Percentiles rank a stretch among this genome's conserved stretches.
Conservation (phyloP, 2,888 invertebrate species). For the Parelbella ahira region DNA sequence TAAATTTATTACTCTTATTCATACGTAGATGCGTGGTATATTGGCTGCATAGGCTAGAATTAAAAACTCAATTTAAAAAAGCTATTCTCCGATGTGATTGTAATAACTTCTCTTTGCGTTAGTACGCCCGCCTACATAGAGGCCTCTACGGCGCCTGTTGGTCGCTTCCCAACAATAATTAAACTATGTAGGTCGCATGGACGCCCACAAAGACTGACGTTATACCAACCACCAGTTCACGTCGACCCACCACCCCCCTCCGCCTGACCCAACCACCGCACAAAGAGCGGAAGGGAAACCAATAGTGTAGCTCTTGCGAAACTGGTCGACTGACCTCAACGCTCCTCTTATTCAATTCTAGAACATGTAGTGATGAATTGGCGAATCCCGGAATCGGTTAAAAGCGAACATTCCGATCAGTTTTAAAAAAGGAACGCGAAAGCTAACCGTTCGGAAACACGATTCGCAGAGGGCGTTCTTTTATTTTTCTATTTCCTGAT, state of each 20-base stretch:
- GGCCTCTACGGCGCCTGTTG: slow-evolving; percentile 65
- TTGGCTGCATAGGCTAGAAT: slow-evolving; percentile 3
- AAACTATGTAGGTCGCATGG: slow-evolving; percentile 72
- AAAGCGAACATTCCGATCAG: slow-evolving; percentile 24
- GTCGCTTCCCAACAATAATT: slow-evolving; percentile 74
- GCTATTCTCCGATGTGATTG: slow-evolving; percentile 12
- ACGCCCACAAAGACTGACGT: slow-evolving; percentile 66
- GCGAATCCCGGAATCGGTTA: slow-evolving; percentile 21
- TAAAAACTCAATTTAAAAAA: slow-evolving; percentile 13
- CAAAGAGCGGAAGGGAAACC: slow-evolving; percentile 20
- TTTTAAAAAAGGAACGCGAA: slow-evolving; percentile 22
- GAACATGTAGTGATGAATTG: slow-evolving; percentile 44
- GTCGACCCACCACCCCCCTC: slow-evolving; percentile 37
- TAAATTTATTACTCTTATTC: too few species aligned
- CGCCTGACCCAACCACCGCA: slow-evolving; percentile 9
- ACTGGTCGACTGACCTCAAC: slow-evolving; percentile 30
- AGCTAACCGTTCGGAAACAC: slow-evolving; percentile 18
- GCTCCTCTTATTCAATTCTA: slow-evolving; percentile 58
- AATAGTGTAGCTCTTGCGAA: slow-evolving; percentile 20
- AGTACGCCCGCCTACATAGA: slow-evolving; percentile 59
- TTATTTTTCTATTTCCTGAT: slow-evolving; percentile 24
- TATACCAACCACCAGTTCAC: slow-evolving; percentile 44
- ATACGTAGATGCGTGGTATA: too few species aligned
- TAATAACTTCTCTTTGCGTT: slow-evolving; percentile 36
- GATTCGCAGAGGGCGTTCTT: slow-evolving; percentile 21